Evolutionary conservation across 2,888 invertebrate genomes (phyloP).

Genomic region (Carabus problematicus): DNA sequence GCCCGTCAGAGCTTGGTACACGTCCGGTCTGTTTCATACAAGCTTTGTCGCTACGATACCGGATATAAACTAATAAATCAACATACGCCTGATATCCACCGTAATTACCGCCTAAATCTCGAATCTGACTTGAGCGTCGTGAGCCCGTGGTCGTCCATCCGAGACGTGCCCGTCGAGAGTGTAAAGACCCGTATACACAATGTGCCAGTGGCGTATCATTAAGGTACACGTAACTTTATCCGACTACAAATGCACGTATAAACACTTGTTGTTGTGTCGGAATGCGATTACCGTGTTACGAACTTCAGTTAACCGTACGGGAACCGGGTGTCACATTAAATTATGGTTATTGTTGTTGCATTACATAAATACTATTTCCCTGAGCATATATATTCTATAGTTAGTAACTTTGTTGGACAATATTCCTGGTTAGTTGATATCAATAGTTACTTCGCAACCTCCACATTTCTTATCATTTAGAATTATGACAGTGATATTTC

Average conservation of each 20-base stretch:
- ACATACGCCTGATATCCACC: constrained; percentile 13
- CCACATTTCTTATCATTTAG: no score
- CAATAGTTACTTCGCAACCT: background rate
- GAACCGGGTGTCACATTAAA: constrained; percentile 22
- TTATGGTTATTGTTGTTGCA: constrained; percentile 23
- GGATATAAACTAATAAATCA: constrained; percentile 38
- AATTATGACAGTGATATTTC: no score
- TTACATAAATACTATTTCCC: background rate
- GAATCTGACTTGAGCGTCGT: constrained; percentile 18
- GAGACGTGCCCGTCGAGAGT: constrained; percentile 16
- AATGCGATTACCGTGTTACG: constrained; percentile 24
- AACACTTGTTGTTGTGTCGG: background rate
- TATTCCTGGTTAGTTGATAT: no score
- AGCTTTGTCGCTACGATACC: constrained; percentile 12
- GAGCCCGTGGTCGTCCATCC: constrained; percentile 27
- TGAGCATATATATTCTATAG: no score
- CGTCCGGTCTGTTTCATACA: constrained; percentile 24
- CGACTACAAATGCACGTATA: background rate
- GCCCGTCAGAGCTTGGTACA: no score
- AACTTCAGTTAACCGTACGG: constrained; percentile 27
- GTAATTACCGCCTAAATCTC: constrained; percentile 36
- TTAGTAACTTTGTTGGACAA: no score
- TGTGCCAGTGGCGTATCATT: constrained; percentile 21
- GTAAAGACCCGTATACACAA: constrained; percentile 28
- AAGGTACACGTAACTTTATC: background rate